phyloP scores from a whole-genome alignment of 2,888 invertebrate species.

The Steinernema carpocapsae region DNA sequence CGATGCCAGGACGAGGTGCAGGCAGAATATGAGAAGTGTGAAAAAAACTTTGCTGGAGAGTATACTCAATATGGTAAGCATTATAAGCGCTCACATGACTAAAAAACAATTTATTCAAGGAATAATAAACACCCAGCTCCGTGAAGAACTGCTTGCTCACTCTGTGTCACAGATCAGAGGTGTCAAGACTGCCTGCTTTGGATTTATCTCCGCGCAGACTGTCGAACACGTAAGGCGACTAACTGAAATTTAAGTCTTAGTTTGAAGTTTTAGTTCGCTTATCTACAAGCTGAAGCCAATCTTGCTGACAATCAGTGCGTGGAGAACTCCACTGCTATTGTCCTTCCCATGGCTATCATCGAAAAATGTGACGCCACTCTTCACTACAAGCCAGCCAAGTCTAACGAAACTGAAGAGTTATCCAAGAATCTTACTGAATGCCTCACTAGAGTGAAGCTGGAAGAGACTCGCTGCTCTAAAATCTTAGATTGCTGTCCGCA shows the following conservation, averaged over 20 bases:
- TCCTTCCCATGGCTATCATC: slow-evolving; percentile 7
- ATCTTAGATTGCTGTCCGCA: slow-evolving; percentile 13
- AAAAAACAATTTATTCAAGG: neutral
- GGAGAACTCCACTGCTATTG: neutral
- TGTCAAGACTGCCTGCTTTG: neutral
- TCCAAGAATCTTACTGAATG: neutral
- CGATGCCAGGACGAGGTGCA: neutral
- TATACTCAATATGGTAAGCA: neutral
- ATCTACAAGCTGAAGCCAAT: neutral
- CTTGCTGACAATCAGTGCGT: neutral
- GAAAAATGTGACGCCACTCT: slow-evolving; percentile 1
- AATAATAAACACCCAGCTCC: neutral
- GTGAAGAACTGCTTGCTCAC: neutral
- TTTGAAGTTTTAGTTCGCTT: neutral
- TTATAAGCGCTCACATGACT: neutral
- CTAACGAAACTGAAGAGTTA: neutral
- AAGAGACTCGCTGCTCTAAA: neutral
- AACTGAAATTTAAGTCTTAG: too few species aligned
- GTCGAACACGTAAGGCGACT: slow-evolving; percentile 1
- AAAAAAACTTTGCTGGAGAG: neutral
- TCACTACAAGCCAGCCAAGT: neutral
- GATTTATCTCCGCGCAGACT: neutral
- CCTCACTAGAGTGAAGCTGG: neutral
- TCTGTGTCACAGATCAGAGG: neutral
- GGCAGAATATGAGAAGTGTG: neutral